phyloP scores from a whole-genome alignment of 1,140 invertebrate species.

The Drosophila navojoa region DNA sequence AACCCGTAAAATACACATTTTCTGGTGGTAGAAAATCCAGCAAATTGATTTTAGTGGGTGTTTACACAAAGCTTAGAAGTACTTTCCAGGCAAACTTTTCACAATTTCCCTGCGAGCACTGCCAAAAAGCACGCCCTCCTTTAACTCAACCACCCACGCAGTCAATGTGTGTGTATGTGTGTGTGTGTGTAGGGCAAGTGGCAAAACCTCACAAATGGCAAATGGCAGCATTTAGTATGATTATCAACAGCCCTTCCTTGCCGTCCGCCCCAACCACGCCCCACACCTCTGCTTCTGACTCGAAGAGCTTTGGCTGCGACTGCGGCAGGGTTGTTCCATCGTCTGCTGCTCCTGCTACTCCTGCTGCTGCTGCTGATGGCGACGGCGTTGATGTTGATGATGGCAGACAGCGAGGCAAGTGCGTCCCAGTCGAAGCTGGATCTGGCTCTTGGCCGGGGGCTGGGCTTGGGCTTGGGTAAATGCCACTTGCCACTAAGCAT shows the following conservation, averaged over 20 bases:
- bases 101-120: constrained; percentile 70
- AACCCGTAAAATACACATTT: constrained; percentile 81
- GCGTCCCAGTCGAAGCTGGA: background rate
- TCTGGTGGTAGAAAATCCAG: constrained; percentile 82
- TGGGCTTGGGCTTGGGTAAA: constrained; percentile 56
- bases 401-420: constrained; percentile 46
- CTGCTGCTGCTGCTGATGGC: constrained; percentile 38
- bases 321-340: constrained; percentile 12
- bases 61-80: constrained; percentile 82
- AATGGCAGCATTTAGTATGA: constrained; percentile 83
- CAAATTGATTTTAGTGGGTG: constrained; percentile 84
- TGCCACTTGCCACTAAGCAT: constrained; percentile 72
- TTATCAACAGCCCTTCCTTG: constrained; percentile 58
- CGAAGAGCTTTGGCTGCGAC: constrained; percentile 14
- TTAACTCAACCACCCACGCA: constrained; percentile 32
- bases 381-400: constrained; percentile 51
- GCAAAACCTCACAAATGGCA: constrained; percentile 83
- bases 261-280: constrained; percentile 21
- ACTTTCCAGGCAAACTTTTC: constrained; percentile 72
- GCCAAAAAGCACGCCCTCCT: constrained; percentile 49
- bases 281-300: background rate
- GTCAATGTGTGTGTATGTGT: background rate
- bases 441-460: no score
- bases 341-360: constrained; percentile 13
- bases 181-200: constrained; percentile 1